Evolutionary conservation across 2,113 vertebrate species (phyloP).

Genomic region (Bubo scandiacus): DNA sequence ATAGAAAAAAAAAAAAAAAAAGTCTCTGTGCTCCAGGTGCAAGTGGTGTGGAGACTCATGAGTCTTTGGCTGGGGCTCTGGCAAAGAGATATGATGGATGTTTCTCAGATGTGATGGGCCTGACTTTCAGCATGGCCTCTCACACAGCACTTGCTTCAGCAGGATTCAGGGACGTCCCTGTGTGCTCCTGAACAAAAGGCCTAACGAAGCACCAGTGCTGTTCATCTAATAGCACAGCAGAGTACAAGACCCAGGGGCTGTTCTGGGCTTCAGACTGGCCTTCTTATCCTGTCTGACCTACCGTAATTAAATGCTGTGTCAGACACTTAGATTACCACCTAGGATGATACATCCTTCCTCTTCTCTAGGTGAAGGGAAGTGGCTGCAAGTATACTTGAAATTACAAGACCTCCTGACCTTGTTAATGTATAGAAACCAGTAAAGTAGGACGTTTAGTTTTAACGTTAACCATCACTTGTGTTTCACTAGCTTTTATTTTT

Average conservation of each 20-base stretch:
- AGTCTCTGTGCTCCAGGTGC: neutral
- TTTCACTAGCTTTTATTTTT: no score
- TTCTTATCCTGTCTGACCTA: no score
- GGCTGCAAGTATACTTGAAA: no score
- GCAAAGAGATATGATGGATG: neutral
- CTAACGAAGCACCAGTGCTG: neutral
- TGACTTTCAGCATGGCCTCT: neutral
- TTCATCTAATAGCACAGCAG: neutral
- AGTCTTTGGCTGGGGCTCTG: neutral
- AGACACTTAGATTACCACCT: neutral
- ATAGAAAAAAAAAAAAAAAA: neutral
- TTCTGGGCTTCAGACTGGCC: neutral
- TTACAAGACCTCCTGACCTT: no score
- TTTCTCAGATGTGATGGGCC: neutral
- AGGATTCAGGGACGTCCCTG: neutral
- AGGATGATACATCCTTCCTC: neutral
- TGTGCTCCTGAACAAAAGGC: neutral
- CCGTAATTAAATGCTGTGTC: no score
- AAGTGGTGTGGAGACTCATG: accelerated
- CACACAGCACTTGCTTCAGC: neutral
- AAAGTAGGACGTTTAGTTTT: no score
- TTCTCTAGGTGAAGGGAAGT: neutral
- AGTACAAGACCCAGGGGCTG: neutral
- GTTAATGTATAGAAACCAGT: no score
- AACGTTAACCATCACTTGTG: no score